Percentiles rank a stretch among this genome's conserved stretches.
Conservation (phyloP, 2,888 invertebrate species). For the Melipona bicolor region DNA sequence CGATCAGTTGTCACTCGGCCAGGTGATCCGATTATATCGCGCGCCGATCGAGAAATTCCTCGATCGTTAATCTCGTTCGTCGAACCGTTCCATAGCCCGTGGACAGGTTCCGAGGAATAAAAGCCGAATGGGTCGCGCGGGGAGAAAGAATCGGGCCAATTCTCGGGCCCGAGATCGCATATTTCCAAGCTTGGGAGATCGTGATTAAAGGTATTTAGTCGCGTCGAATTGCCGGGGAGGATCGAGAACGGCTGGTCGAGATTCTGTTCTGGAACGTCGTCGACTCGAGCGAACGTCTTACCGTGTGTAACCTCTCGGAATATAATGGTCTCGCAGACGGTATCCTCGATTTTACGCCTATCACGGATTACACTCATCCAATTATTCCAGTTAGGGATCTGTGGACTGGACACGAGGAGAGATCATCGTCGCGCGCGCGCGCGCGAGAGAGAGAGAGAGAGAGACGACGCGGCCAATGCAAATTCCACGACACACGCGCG, state of each 20-base stretch:
- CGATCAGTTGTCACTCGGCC: constrained; percentile 65
- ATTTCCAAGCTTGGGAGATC: constrained; percentile 10
- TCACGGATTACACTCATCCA: constrained; percentile 52
- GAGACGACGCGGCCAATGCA: constrained; percentile 5
- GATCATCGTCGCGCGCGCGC: neutral
- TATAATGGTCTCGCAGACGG: constrained; percentile 18
- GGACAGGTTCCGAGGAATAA: constrained; percentile 37
- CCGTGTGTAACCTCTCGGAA: constrained; percentile 1
- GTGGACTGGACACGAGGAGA: constrained; percentile 14
- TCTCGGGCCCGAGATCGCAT: constrained; percentile 4
- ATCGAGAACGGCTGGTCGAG: neutral
- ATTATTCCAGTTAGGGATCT: constrained; percentile 46
- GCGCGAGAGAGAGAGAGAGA: no score
- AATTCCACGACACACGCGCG: neutral
- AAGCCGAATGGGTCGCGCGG: constrained; percentile 14
- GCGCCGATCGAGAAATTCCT: constrained; percentile 56
- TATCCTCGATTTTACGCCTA: constrained; percentile 50
- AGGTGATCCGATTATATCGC: constrained; percentile 77
- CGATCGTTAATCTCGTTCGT: constrained; percentile 53
- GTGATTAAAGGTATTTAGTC: constrained; percentile 49
- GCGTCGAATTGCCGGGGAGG: neutral
- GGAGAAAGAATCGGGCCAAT: constrained; percentile 12
- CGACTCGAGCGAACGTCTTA: constrained; percentile 3
- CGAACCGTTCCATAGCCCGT: constrained; percentile 6
- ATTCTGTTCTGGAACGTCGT: neutral